Conservation (phyloP, 2,888 invertebrate species). For the Tenthredo mesomela region DNA sequence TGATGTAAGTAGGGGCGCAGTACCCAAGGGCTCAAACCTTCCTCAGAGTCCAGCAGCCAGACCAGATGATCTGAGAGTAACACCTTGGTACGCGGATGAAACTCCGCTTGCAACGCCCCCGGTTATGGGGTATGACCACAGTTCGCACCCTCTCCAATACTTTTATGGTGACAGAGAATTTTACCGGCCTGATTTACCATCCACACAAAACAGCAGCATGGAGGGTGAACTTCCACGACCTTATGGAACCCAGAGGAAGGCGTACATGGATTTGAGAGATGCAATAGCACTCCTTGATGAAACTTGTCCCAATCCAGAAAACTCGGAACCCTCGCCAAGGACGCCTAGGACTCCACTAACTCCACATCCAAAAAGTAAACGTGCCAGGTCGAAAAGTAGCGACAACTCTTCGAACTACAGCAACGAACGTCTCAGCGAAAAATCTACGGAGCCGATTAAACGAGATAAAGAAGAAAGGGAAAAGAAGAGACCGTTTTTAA, state of each 20-base stretch:
- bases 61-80: constrained; percentile 73
- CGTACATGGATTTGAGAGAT: constrained; percentile 74
- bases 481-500: constrained; percentile 71
- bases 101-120: constrained; percentile 61
- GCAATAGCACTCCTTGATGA: constrained; percentile 75
- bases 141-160: constrained; percentile 68
- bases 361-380: constrained; percentile 70
- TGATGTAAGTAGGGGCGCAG: constrained; percentile 33
- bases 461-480: constrained; percentile 59
- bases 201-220: constrained; percentile 70
- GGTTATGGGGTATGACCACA: constrained; percentile 62
- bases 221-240: constrained; percentile 67
- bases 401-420: constrained; percentile 75
- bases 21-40: constrained; percentile 28
- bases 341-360: constrained; percentile 74
- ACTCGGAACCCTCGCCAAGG: constrained; percentile 71
- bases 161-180: constrained; percentile 59
- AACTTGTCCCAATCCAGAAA: constrained; percentile 74
- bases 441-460: constrained; percentile 63
- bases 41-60: constrained; percentile 66
- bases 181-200: constrained; percentile 62
- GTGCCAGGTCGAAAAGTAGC: constrained; percentile 75
- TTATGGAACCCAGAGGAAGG: constrained; percentile 67
- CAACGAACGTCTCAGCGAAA: constrained; percentile 71
- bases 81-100: constrained; percentile 69